Evolutionary conservation across 2,888 invertebrate species (phyloP), one percentile per base, ranked within the genome.

Genomic region (Ernsta delagoae): DNA sequence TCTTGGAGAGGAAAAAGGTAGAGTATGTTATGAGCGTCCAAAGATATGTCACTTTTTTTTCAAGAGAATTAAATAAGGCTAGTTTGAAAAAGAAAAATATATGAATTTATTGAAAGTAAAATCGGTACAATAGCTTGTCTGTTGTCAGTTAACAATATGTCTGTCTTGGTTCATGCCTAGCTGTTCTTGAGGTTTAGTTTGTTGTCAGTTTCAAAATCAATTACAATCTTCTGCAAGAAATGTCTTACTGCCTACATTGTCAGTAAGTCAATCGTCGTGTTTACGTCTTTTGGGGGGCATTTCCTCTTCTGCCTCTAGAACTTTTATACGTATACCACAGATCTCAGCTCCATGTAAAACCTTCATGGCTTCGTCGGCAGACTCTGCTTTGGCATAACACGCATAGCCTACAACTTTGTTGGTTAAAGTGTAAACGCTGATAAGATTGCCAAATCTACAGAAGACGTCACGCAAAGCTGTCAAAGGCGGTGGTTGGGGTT

Each of bases 391-490:
- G 3, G 97, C 96, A 88, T 97, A 98, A 79, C 98, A 97, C 5
- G 97, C 98, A 88, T 98, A 98, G 0, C 98, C 98, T 87, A 97
- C 98, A 80, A 98, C 98, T 83, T 97, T 97, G 82, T 98, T 97
- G 60, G 96, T 96, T 75, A 98, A 90, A 85, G 98, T 95, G 83
- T 98, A 98, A 2, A 98, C 97, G 85, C 98, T 98, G 70, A 98
- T 98, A 8, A 98, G 94, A 83, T 96, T 95, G 5, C 98, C 98
- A 90, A 98, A 98, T 79, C 98, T 95, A 78, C 97, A 97, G 86
- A 98, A 98, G 24, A 97, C 95, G 85, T 98, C 98, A 78, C 96
- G 96, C 80, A 99, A 92, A 34, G 97, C 96, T 70, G 96, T 95
- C 75, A 96, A 92, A 1, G 97, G 96, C 11, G 98, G 97, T 57